Evolutionary conservation across 2,797 vertebrate genomes (phyloP), one percentile per base, ranked within the genome.

Genomic region (Halcyon smyrnensis): DNA sequence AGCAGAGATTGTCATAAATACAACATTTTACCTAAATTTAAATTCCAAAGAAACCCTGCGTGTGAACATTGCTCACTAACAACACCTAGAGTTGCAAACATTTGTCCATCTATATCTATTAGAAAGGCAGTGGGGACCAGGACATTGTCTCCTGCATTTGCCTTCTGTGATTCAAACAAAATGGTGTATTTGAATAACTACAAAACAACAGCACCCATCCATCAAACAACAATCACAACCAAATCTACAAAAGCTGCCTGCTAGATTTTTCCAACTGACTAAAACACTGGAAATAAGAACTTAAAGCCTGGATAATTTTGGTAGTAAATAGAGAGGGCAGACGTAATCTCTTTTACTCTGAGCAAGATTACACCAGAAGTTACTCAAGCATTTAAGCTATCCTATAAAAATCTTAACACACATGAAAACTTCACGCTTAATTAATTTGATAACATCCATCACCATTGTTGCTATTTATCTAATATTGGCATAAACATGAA

Each of bases 1-100:
- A 97, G 96, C 60, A 1, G 0, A 87, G 67, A 93, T 85, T 95
- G 89, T 70, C 97, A 95, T 88, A 97, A 97, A 93, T 84, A 54
- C 94, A 97, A 85, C 83, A 87, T 57, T 93, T 95, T 28, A 69
- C 50, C 54, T 91, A 93, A 65, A 87, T 92, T 90, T 71, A 82
- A 97, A 59, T 39, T 78, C 75, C 71, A 92, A 77, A 90, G 43
- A 57, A 83, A 77, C 27, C 30, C 34, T 34, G 4, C 3, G 8
- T 34, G 64, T 48, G 78, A 92, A 75, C 32, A 34, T 7, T 65
- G 71, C 64, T 75, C 75, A 27, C 59, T 77, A 68, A 45, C 54
- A 89, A 51, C 53, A 88, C 84, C 37, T n/a, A 64, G 16, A 82
- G 5, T 25, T 94, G 70, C 45, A 84, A 90, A 74, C 34, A 43